A percentile compares a stretch with the other conserved stretches of the same genome.
Conservation (phyloP, 2,113 vertebrate species). For the Gymnarchus niloticus region DNA sequence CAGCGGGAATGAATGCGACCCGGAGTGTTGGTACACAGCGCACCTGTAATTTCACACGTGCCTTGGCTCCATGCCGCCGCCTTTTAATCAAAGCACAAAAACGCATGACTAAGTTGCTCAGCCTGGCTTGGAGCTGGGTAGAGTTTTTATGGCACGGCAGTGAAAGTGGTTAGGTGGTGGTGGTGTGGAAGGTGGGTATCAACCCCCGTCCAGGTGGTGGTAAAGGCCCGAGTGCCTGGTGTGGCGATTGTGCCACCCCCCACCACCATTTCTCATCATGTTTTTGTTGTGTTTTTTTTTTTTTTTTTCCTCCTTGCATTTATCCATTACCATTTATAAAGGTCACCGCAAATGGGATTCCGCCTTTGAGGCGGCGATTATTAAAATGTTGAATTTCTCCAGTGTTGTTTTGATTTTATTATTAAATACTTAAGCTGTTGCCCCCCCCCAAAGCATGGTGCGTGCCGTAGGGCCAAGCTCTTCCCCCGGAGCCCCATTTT, state of each 20-base stretch:
- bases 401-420: constrained; percentile 27
- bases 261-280: constrained; percentile 9
- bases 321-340: constrained; percentile 39
- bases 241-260: not conserved
- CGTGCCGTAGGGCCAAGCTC: constrained; percentile 32
- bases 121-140: not conserved
- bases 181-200: not conserved
- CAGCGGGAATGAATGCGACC: constrained; percentile 18
- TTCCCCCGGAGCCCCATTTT: constrained; percentile 61
- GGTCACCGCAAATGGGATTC: constrained; percentile 46
- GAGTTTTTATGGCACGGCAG: not conserved
- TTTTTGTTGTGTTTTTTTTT: not conserved
- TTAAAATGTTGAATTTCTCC: constrained; percentile 38
- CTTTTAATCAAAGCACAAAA: constrained; percentile 23
- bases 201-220: not conserved
- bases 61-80: constrained; percentile 3
- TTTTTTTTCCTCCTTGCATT: constrained; percentile 12
- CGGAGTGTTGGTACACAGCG: constrained; percentile 22
- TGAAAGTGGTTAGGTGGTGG: not conserved
- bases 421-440: constrained; percentile 38
- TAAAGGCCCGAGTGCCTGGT: not conserved
- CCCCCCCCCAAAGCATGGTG: constrained; percentile 19
- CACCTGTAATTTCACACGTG: not conserved
- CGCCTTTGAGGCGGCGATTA: constrained; percentile 38
- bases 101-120: constrained; percentile 21